Evolutionary conservation across 1,140 invertebrate species (phyloP), one percentile per base, ranked within the genome.

Genomic region (Mactra quadrangularis): DNA sequence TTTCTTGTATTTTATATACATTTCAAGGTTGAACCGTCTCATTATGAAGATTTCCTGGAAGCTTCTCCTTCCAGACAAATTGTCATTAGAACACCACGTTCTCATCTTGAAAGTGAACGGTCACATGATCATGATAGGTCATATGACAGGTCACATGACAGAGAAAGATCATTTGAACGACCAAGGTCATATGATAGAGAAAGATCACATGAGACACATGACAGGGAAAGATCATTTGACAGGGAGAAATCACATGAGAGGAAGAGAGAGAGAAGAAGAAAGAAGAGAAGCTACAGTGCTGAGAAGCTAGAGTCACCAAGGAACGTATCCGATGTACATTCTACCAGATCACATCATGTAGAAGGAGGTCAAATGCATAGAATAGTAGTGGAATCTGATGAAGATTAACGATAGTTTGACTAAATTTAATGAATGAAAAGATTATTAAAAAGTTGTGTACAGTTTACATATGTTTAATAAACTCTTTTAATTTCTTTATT

Each of bases 321-420:
- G 22, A n/a, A 64, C 6, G 35, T 62, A 55, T 47, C 38, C 19
- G 33, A 35, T 17, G 29, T 64, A 13, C 15, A 35, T 15, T 33
- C 0, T 35, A 50, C 74, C 3, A 29, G 38, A 64, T n/a, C 1
- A 6, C 55, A 53, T 55, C 45, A 64, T 38, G 74, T 29, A 9
- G 57, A 62, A 52, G 62, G 38, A 25, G 31, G 38, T 19, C 19
- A 38, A 1, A 27, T 29, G 31, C 41, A 66, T 45, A 66, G 76
- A 68, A 78, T 68, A 22, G 31, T 68, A 41, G 76, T 78, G 7
- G 76, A 78, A 31, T 78, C 76, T 6, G 76, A 78, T 35, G 76
- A 78, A 55, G 76, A 78, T 57, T 57, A 68, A 66, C 47, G 60
- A 68, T 78, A 78, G 27, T 41, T 41, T 41, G n/a, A n/a, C n/a